Base-by-base conservation (phyloP, 1,140 invertebrate genomes). In the Tribolium madens region DNA sequence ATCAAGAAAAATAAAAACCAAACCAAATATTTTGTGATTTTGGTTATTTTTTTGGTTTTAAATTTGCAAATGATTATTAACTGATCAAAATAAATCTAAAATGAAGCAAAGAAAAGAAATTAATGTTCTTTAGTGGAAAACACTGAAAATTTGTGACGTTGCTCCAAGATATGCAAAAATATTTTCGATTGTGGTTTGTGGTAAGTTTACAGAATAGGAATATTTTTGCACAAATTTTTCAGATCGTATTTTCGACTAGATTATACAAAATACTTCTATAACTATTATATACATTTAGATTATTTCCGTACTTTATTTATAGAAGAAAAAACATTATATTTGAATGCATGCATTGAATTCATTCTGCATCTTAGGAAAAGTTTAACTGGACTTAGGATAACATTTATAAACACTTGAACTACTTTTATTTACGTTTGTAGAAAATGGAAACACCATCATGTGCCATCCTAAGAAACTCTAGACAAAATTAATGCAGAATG, bases 1-100 rank as follows among this genome's bases (percentile, higher is more conserved):
- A 10, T 7, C 12, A 64, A 31, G 12, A 47, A 68, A 76, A 70
- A 15, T 42, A 77, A 77, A 73, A 69, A 48, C 14, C 69, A 75
- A 75, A 57, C 47, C 21, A 74, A 78, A 73, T 33, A 4, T 14
- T 48, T 33, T 53, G 47, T 72, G 47, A 73, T 33, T 73, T 57
- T 18, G 46, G 18, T 72, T 72, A 15, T 50, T 48, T 72, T 72
- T 52, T 72, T 48, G 21, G 46, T 17, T 71, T 71, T 71, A 52
- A 72, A 18, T 72, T 72, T 50, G 57, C 57, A 64, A 64, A 64
- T 64, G 18, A 64, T 33, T 33, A 13, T 57, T 57, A 73, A 73
- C 53, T 18, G 12, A 15, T 26, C 73, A 78, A 76, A 78, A 33
- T 52, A 71, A 75, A 71, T 36, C 42, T 53, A 75, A 78, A 75